Conservation (phyloP, 2,888 invertebrate genomes). For the Theretra japonica region DNA sequence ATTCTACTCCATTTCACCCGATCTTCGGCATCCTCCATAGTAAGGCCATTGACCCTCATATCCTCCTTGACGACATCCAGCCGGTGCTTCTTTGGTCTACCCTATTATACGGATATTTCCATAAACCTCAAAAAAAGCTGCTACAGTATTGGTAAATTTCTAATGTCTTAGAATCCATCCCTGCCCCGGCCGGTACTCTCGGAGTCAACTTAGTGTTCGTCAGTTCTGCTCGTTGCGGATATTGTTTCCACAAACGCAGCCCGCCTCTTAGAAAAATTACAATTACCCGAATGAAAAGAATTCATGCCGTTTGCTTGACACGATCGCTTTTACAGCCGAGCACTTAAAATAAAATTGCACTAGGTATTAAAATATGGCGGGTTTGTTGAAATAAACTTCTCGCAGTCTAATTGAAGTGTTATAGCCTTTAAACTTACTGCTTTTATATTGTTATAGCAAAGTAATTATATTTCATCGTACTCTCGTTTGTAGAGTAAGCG, state of each 20-base stretch:
- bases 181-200: constrained; percentile 34
- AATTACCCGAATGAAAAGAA: constrained; percentile 37
- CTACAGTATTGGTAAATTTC: no score
- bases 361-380: background rate
- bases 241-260: constrained; percentile 47
- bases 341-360: constrained; percentile 24
- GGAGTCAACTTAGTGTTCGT: constrained; percentile 30
- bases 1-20: no score
- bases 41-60: no score
- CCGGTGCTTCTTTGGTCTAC: no score
- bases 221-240: constrained; percentile 38
- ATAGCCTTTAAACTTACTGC: no score
- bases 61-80: no score
- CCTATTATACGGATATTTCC: no score
- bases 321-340: constrained; percentile 9
- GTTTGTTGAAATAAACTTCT: constrained; percentile 27
- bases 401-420: constrained; percentile 9
- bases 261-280: constrained; percentile 55
- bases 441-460: no score
- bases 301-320: constrained; percentile 2
- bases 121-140: no score
- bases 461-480: background rate
- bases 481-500: no score
- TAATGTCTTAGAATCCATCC: constrained; percentile 21
- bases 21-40: no score